phyloP scores from a whole-genome alignment of 2,113 vertebrate species.

The Anolis carolinensis region DNA sequence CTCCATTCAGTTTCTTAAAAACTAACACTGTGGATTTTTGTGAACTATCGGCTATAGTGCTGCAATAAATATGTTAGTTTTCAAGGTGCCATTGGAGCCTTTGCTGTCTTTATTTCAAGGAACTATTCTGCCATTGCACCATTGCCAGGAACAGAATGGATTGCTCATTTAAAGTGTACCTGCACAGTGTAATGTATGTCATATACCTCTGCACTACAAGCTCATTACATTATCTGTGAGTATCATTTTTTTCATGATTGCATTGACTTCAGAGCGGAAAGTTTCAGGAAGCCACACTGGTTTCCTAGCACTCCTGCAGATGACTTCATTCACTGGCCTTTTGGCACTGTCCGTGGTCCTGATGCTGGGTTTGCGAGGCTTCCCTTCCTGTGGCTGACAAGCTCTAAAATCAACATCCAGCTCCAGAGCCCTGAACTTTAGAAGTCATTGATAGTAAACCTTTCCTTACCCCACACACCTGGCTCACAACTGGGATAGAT shows the following conservation, averaged over 20 bases:
- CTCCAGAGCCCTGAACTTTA: background rate
- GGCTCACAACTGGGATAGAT: slow-evolving; percentile 52
- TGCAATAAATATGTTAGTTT: background rate
- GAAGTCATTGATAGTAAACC: background rate
- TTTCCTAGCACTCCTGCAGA: background rate
- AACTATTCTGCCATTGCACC: background rate
- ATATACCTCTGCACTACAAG: background rate
- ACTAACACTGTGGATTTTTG: background rate
- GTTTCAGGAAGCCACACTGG: background rate
- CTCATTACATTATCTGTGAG: background rate
- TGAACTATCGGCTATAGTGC: background rate
- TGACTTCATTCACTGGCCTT: background rate
- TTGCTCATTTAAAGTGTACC: background rate
- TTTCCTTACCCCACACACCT: background rate
- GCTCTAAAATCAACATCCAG: background rate
- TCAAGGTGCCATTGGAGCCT: background rate
- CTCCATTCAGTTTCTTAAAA: too few species aligned
- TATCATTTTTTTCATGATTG: background rate
- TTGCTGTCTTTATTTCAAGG: background rate
- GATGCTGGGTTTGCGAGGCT: background rate
- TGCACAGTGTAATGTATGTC: background rate
- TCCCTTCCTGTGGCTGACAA: background rate
- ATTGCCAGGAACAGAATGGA: slow-evolving; percentile 2
- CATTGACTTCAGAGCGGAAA: background rate
- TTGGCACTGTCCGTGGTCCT: slow-evolving; percentile 12